phyloP scores from a whole-genome alignment of 2,888 invertebrate species.

The Caenorhabditis uteleia region DNA sequence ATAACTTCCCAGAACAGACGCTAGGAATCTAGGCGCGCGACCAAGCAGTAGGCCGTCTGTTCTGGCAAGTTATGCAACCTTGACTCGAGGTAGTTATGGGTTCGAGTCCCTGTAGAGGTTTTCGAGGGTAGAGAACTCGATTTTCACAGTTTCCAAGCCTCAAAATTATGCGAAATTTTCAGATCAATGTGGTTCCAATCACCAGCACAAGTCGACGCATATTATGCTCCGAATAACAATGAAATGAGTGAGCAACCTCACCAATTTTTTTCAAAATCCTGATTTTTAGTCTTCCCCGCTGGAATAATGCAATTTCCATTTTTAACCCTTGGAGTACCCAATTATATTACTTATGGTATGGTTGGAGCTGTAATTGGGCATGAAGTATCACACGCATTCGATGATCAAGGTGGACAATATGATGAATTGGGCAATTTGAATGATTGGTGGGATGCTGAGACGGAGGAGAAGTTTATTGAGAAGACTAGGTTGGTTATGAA shows the following conservation, averaged over 20 bases:
- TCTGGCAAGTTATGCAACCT: too few species aligned
- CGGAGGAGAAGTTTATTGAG: conserved; percentile 59
- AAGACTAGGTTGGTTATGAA: conserved; percentile 42
- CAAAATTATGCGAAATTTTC: too few species aligned
- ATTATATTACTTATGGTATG: conserved; percentile 62
- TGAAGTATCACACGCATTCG: conserved; percentile 67
- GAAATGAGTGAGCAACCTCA: conserved; percentile 63
- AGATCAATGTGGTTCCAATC: conserved; percentile 64
- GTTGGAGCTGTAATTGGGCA: conserved; percentile 68
- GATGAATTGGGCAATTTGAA: conserved; percentile 66
- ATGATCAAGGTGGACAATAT: conserved; percentile 65
- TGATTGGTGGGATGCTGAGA: conserved; percentile 68
- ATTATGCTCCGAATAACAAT: conserved; percentile 67
- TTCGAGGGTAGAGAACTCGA: background rate
- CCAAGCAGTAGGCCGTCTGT: too few species aligned
- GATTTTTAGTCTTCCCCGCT: conserved; percentile 65
- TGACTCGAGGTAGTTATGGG: too few species aligned
- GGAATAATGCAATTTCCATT: conserved; percentile 70
- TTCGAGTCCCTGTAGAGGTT: too few species aligned
- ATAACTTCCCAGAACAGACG: too few species aligned
- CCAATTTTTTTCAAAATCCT: background rate
- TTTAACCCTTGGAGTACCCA: conserved; percentile 62
- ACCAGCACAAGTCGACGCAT: conserved; percentile 69
- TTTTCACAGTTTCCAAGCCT: too few species aligned
- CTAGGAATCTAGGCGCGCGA: too few species aligned